Conservation (phyloP, 92 coral and sea anemone species). For the Porites rus region DNA sequence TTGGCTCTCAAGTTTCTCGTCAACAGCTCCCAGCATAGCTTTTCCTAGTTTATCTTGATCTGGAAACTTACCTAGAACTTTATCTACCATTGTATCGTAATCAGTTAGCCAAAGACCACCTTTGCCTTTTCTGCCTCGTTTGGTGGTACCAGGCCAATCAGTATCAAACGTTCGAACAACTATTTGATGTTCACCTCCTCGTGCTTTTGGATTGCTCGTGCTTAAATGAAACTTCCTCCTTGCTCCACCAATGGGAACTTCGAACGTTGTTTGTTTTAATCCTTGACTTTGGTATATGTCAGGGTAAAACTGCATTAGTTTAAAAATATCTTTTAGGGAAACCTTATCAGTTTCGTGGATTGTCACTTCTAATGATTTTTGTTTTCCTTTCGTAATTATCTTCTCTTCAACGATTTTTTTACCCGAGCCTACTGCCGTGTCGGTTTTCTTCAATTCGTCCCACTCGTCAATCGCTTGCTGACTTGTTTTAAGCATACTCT, state of each 20-base stretch:
- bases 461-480: slow-evolving; percentile 21
- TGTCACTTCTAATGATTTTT: background rate
- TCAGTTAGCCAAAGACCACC: background rate
- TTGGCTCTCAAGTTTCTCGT: background rate
- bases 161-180: background rate
- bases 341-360: slow-evolving; percentile 15
- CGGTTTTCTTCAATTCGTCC: background rate
- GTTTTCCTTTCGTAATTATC: background rate
- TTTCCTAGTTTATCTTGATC: slow-evolving; percentile 8
- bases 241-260: slow-evolving; percentile 53
- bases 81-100: slow-evolving; percentile 38
- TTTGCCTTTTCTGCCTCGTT: background rate
- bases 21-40: slow-evolving; percentile 12
- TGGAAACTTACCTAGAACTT: background rate
- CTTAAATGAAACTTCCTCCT: slow-evolving; percentile 26
- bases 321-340: slow-evolving; percentile 32
- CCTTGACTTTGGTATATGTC: slow-evolving; percentile 25
- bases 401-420: background rate
- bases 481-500: slow-evolving; percentile 19
- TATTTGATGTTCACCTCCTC: slow-evolving; percentile 20
- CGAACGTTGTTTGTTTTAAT: slow-evolving; percentile 6
- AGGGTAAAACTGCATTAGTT: slow-evolving; percentile 27
- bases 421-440: background rate
- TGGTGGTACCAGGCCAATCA: slow-evolving; percentile 30
- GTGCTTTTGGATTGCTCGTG: too few species aligned